These are phyloP conservation scores for Eupithecia dodoneata DNA, from an alignment of 2,888 invertebrate species.

Conservation along the genomic window DNA sequence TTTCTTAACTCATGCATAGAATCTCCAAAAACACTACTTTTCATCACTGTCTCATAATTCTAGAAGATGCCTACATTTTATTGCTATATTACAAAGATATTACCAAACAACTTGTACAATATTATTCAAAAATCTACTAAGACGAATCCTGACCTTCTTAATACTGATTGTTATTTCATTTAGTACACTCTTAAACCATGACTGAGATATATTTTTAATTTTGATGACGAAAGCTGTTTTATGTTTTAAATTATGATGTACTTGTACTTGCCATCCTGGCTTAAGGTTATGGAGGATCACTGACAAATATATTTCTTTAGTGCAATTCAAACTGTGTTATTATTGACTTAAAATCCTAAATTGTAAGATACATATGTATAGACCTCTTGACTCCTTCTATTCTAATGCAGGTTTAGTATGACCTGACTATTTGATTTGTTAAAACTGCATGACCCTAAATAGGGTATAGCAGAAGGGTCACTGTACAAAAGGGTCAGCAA, in stretches of 20 bases:
- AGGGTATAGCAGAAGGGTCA: neutral
- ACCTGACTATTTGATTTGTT: neutral
- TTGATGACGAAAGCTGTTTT: neutral
- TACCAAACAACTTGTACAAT: neutral
- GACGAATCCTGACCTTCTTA: no score
- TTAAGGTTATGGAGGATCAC: slow-evolving; percentile 61
- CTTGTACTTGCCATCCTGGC: slow-evolving; percentile 17
- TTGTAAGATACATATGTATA: neutral
- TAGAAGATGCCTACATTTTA: neutral
- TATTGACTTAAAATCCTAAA: slow-evolving; percentile 33
- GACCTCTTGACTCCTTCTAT: neutral
- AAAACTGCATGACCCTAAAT: neutral
- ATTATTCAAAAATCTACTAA: neutral
- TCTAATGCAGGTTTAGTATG: neutral
- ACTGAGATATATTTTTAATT: neutral
- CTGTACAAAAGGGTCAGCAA: neutral
- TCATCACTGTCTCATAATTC: neutral
- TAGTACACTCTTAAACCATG: neutral
- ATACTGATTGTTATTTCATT: neutral
- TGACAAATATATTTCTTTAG: slow-evolving; percentile 81
- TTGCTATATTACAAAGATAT: neutral
- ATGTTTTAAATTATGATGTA: slow-evolving; percentile 11
- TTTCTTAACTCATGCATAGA: neutral
- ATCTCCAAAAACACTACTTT: neutral
- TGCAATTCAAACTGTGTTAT: slow-evolving; percentile 71